Conservation (phyloP, 30 jellyfish, hydroid and myxozoan genomes). For the Catostylus mosaicus region DNA sequence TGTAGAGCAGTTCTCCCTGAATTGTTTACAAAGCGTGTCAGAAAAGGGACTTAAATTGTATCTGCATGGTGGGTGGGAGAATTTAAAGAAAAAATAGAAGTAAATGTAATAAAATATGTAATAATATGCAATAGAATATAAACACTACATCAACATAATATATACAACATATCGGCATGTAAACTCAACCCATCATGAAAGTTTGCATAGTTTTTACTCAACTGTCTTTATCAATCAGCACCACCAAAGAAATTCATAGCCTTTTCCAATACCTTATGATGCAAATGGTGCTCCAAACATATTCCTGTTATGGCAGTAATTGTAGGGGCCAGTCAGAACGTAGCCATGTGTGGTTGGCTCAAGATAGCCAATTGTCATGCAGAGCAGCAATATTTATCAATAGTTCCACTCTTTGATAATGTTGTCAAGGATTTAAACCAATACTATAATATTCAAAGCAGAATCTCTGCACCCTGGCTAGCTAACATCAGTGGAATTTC, state of each 20-base stretch:
- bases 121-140: background rate
- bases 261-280: background rate
- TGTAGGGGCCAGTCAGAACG: background rate
- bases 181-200: background rate
- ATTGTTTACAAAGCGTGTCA: slow-evolving; percentile 35
- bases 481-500: too few relatives aligned
- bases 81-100: background rate
- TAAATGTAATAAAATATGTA: background rate
- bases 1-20: slow-evolving; percentile 44
- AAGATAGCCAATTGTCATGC: too few relatives aligned
- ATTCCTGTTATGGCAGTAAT: background rate
- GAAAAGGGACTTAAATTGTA: slow-evolving; percentile 12
- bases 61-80: slow-evolving; percentile 27
- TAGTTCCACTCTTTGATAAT: too few relatives aligned
- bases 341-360: too few relatives aligned
- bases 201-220: background rate
- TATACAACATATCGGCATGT: background rate
- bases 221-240: background rate
- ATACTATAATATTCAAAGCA: too few relatives aligned
- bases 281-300: background rate
- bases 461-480: too few relatives aligned
- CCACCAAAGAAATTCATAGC: background rate
- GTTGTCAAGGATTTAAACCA: too few relatives aligned
- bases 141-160: background rate
- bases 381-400: too few relatives aligned